Base-by-base conservation (phyloP, 2,113 vertebrate species). In the Potamarius usumacintae region DNA sequence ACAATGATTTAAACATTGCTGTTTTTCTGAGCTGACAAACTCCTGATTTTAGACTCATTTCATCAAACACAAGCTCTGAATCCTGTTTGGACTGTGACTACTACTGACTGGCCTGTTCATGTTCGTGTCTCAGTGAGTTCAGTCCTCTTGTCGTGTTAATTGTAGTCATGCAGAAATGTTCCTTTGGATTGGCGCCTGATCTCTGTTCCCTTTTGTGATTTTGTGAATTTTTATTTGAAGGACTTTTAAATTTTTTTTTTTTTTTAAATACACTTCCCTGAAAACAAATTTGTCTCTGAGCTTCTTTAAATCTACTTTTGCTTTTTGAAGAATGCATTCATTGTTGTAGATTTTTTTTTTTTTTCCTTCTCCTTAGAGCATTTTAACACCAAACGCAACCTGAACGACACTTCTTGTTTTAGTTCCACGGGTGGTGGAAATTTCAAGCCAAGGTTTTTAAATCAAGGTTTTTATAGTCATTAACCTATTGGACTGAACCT, bases 231-330 rank as follows among this genome's bases (percentile, higher is more conserved):
- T 72, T 89, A 91, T 90, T 94, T 91, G 83, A 91, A 79, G 77
- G 81, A 85, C 92, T 91, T 30, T n/a, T n/a, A n/a, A n/a, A n/a
- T n/a, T n/a, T n/a, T 69, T 7, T 77, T 14, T 52, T 86, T 91
- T 91, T 93, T 91, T 89, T 89, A 94, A 94, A 95, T 95, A 94
- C 92, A 95, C 72, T 91, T 94, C 82, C 81, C 93, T 85, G 90
- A 89, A 92, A 92, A 90, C 71, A 86, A 81, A 76, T 55, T 57
- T 58, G 57, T 42, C 30, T 48, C 15, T 42, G 18, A 25, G 76
- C 14, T 8, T 2, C 1, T 85, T 80, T 60, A 52, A 65, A 15
- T 60, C 58, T 53, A 55, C 27, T 50, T n/a, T 79, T n/a, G 25
- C 25, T 65, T 53, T 52, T 83, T n/a, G 67, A 50, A 27, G 57